Base-by-base conservation (phyloP, 2,113 vertebrate genomes). In the Mixornis gularis region DNA sequence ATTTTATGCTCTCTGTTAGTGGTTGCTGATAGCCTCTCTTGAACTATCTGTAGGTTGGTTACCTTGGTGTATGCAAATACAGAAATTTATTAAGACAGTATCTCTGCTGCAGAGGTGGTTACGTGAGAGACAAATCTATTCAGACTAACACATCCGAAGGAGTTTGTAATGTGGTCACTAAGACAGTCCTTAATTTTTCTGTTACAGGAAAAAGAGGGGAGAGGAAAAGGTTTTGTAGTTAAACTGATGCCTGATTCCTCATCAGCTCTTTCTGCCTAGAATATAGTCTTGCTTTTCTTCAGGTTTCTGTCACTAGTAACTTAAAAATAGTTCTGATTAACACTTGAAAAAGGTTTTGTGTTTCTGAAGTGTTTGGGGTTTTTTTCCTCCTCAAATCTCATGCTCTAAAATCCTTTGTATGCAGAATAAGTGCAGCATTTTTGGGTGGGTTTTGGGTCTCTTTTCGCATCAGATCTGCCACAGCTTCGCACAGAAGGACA, bases 281-380 rank as follows among this genome's bases (percentile, higher is more conserved):
- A 25, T 40, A 56, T 0, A 56, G 21, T 70, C 20, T 55, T 71
- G 44, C 11, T 59, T 86, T 92, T 56, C 21, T 36, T 79, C 48
- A 73, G 30, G 6, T 77, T 95, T 91, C 32, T 64, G 51, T 69
- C 46, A 41, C 52, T 76, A 56, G 15, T 65, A 69, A 58, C 9
- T 70, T 64, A 8, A 88, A 88, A 92, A 38, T 74, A 68, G 21
- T 44, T 83, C 43, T 40, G 19, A 30, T 66, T 27, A 92, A 55
- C n/a, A 25, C 29, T 51, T 48, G 44, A n/a, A 73, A 64, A 49
- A 56, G 0, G 0, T 27, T 51, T 70, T 69, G 27, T 0, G 0
- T 7, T 40, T 79, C 26, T 40, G 27, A 17, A 13, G 3, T 6
- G 2, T 7, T 25, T 17, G 10, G 8, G 6, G 3, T 4, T 65